Percentiles rank a stretch among this genome's conserved stretches.
Evolutionary conservation across 2,113 vertebrate genomes (phyloP).

Genomic region (Forbesichthys agassizii): DNA sequence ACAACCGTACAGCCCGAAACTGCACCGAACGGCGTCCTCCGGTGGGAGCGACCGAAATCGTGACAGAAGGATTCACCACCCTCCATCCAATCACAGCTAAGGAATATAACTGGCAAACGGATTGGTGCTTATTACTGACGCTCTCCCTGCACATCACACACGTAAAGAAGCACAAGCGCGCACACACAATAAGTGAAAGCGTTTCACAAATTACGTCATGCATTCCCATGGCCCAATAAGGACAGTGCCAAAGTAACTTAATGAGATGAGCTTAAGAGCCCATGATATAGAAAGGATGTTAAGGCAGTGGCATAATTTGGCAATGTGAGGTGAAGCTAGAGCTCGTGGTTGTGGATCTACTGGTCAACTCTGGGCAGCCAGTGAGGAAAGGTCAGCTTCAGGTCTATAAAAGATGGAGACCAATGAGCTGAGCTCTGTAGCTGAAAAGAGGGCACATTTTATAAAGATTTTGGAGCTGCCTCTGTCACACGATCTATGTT

Average conservation of each 20-base stretch:
- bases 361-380: slow-evolving; percentile 2
- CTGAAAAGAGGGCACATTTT: slow-evolving; percentile 6
- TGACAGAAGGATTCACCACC: slow-evolving; percentile 72
- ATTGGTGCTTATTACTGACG: slow-evolving; percentile 63
- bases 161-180: background rate
- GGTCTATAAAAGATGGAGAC: background rate
- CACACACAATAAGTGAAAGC: slow-evolving; percentile 42
- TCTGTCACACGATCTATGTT: slow-evolving; percentile 65
- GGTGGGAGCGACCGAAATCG: slow-evolving; percentile 66
- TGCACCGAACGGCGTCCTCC: slow-evolving; percentile 59
- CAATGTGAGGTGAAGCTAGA: background rate
- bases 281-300: slow-evolving; percentile 10
- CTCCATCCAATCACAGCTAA: slow-evolving; percentile 69
- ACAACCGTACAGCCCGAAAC: slow-evolving; percentile 48
- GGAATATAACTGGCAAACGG: slow-evolving; percentile 53
- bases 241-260: slow-evolving; percentile 58
- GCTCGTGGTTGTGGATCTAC: slow-evolving; percentile 1
- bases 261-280: slow-evolving; percentile 45
- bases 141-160: slow-evolving; percentile 29
- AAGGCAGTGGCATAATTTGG: background rate
- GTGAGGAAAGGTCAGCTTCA: background rate
- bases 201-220: slow-evolving; percentile 75
- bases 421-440: background rate
- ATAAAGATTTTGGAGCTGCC: slow-evolving; percentile 40
- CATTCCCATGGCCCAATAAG: slow-evolving; percentile 65